A percentile compares a stretch with the other conserved stretches of the same genome.
These are phyloP conservation scores for Carabus problematicus DNA, from an alignment of 2,888 invertebrate species.

Conservation along the genomic window DNA sequence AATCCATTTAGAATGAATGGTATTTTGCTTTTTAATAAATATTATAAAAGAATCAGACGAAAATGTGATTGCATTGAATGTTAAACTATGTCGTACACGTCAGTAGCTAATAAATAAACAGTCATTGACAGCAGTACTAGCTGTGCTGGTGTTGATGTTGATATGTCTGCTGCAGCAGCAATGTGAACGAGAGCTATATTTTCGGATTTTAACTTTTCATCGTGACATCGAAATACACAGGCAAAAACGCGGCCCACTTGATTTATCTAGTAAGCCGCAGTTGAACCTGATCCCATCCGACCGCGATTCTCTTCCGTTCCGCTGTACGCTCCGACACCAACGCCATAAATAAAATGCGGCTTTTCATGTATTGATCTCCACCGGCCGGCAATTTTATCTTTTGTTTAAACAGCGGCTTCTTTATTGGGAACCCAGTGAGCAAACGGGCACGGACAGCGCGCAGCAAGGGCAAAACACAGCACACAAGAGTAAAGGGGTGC, in stretches of 20 bases:
- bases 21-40: not conserved
- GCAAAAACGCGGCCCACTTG: conserved; percentile 26
- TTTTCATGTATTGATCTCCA: conserved; percentile 41
- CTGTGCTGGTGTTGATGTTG: not conserved
- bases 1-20: too few species aligned
- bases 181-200: conserved; percentile 6
- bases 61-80: not conserved
- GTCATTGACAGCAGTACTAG: too few species aligned
- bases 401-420: conserved; percentile 42
- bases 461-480: too few species aligned
- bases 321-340: conserved; percentile 23
- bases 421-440: conserved; percentile 31
- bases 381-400: conserved; percentile 39
- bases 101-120: too few species aligned
- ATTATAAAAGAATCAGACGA: not conserved
- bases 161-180: not conserved
- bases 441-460: not conserved
- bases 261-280: conserved; percentile 34
- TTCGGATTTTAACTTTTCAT: conserved; percentile 29
- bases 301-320: conserved; percentile 17
- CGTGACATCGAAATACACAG: conserved; percentile 15
- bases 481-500: too few species aligned
- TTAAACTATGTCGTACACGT: too few species aligned
- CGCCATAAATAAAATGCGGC: conserved; percentile 40
- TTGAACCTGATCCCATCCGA: conserved; percentile 13